Conservation (phyloP, 2,888 invertebrate genomes). For the Eristalinus sepulchralis region DNA sequence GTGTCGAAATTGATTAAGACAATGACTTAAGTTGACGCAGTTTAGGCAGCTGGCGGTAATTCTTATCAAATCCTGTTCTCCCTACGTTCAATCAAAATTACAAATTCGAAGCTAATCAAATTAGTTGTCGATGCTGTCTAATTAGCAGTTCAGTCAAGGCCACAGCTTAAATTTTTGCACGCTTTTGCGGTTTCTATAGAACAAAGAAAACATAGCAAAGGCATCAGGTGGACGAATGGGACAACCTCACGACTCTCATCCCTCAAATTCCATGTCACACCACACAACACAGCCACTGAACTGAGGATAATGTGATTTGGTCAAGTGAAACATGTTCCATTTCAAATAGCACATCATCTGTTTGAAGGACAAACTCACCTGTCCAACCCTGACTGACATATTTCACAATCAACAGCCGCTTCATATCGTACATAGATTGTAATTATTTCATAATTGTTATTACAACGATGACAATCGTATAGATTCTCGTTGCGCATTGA, state of each 20-base stretch:
- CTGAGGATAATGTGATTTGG: not conserved
- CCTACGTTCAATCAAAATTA: not conserved
- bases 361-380: not conserved
- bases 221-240: too few relatives aligned
- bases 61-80: not conserved
- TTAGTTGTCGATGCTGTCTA: not conserved
- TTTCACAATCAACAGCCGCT: not conserved
- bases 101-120: not conserved
- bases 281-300: not conserved
- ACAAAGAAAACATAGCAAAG: not conserved
- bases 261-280: too few relatives aligned
- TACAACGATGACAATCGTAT: not conserved
- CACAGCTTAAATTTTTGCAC: not conserved
- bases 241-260: too few relatives aligned
- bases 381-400: not conserved
- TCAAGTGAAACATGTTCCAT: not conserved
- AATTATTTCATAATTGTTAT: not conserved
- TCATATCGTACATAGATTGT: not conserved
- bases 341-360: not conserved
- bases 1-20: not conserved
- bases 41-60: not conserved
- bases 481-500: constrained; percentile 16
- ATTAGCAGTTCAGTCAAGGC: not conserved
- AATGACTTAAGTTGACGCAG: not conserved
- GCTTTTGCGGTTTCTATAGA: not conserved